Percentiles rank a stretch among this genome's conserved stretches.
phyloP scores from a whole-genome alignment of 1,140 invertebrate species.

The Thaumetopoea pityocampa region DNA sequence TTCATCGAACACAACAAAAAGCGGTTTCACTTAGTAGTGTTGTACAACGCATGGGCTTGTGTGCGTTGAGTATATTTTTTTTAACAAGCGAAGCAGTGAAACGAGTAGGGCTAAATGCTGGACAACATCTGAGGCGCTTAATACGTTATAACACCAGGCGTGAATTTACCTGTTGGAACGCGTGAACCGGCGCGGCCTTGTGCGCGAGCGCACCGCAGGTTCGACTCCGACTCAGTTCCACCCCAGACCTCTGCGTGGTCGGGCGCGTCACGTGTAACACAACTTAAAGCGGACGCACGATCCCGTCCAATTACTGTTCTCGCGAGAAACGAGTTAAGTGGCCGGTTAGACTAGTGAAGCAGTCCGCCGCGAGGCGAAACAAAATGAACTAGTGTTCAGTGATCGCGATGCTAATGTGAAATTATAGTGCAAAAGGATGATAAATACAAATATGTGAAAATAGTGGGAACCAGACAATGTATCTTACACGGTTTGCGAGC shows the following conservation, averaged over 20 bases:
- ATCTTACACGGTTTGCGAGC: constrained; percentile 53
- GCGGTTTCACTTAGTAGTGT: constrained; percentile 63
- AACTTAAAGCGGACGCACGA: constrained; percentile 46
- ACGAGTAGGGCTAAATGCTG: constrained; percentile 42
- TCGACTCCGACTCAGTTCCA: constrained; percentile 65
- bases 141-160: constrained; percentile 39
- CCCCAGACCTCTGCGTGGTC: constrained; percentile 57
- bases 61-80: constrained; percentile 65
- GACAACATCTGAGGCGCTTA: constrained; percentile 39
- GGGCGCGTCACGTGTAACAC: constrained; percentile 43
- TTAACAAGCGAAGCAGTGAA: constrained; percentile 41
- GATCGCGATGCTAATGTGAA: constrained; percentile 43
- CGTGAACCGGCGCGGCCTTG: constrained; percentile 70
- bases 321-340: constrained; percentile 71
- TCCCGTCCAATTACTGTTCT: constrained; percentile 69
- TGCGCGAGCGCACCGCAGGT: constrained; percentile 71
- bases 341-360: constrained; percentile 61
- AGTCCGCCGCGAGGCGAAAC: constrained; percentile 34
- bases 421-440: constrained; percentile 43
- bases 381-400: constrained; percentile 43
- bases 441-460: constrained; percentile 64
- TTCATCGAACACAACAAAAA: constrained; percentile 61
- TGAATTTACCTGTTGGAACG: constrained; percentile 72
- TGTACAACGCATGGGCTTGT: constrained; percentile 34
- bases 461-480: constrained; percentile 61